These are phyloP conservation scores for Elaphurus davidianus DNA, from an alignment of 2,113 vertebrate genomes.

Conservation along the genomic window DNA sequence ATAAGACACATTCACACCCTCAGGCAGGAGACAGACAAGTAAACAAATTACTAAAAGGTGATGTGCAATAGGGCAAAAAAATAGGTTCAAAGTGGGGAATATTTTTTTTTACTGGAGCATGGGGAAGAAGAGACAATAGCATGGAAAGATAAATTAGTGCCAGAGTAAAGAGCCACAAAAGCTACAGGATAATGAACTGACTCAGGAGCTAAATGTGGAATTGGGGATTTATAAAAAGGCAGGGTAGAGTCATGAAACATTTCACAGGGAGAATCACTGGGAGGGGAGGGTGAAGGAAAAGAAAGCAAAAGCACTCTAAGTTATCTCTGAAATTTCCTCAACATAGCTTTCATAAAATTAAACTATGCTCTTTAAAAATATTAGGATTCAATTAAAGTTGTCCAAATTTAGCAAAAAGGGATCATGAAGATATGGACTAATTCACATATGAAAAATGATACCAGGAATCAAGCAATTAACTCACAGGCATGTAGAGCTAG, in stretches of 20 bases:
- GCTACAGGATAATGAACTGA: neutral
- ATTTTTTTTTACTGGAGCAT: neutral
- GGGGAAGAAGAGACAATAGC: neutral
- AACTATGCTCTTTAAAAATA: neutral
- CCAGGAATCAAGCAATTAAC: neutral
- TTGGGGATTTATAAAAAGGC: rapidly evolving
- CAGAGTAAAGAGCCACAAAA: neutral
- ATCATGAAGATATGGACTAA: neutral
- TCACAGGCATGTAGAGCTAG: neutral
- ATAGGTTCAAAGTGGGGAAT: neutral
- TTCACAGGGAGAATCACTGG: neutral
- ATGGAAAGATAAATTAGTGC: neutral
- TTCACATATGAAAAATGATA: neutral
- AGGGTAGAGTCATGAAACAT: neutral
- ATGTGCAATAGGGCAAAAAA: neutral
- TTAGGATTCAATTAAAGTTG: neutral
- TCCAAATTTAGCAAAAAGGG: neutral
- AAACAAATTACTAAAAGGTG: neutral
- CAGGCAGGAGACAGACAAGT: neutral
- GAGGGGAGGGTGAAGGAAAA: neutral
- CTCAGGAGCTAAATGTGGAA: neutral
- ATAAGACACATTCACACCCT: neutral
- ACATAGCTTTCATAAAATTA: neutral
- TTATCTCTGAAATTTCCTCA: neutral
- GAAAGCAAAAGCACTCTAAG: neutral